Evolutionary conservation across 2,113 vertebrate species (phyloP), one percentile per base, ranked within the genome.

Genomic region (Limnothrissa miodon): DNA sequence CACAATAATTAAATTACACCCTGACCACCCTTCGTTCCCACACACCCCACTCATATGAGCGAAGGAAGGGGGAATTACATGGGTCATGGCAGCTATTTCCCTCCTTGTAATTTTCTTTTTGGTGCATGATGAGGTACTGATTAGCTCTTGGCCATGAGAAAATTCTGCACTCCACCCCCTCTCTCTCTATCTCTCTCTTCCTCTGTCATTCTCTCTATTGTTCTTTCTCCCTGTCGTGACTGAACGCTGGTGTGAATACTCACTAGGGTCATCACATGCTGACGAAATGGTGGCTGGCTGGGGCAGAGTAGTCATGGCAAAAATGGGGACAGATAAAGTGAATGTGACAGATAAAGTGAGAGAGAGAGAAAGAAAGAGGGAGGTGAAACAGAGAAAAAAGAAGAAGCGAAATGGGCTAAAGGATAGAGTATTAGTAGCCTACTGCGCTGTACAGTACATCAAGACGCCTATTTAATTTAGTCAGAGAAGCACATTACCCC

Each of bases 1-100:
- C 62, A 66, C 83, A 78, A 48, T 85, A 86, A 88, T 88, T 88
- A 86, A 88, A 88, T 88, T 86, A 88, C 78, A 23, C 81, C 82
- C 44, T 51, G 66, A 83, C 80, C 83, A 44, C 80, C 45, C 78
- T 80, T 29, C 59, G 7, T 9, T 62, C 21, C 19, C 1, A 21
- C 21, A 23, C 51, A 29, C 59, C 8, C 59, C 59, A 29, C n/a
- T 29, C n/a, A 29, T 8, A 62, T 9, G 10, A 7, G 29, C 29
- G 59, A 62, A 62, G 59, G n/a, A 62, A 62, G 9, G 23, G 59
- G 2, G 59, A 83, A 80, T 88, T 86, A 88, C 78, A 82, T 84
- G 66, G 39, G 80, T 82, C 84, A 82, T 83, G 83, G 70, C 59
- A 62, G 59, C 74, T 39, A 80, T 82, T 85, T 84, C 84, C 80